Evolutionary conservation across 1,140 invertebrate genomes (phyloP), one percentile per base, ranked within the genome.

Genomic region (Lordiphosa clarofinis): DNA sequence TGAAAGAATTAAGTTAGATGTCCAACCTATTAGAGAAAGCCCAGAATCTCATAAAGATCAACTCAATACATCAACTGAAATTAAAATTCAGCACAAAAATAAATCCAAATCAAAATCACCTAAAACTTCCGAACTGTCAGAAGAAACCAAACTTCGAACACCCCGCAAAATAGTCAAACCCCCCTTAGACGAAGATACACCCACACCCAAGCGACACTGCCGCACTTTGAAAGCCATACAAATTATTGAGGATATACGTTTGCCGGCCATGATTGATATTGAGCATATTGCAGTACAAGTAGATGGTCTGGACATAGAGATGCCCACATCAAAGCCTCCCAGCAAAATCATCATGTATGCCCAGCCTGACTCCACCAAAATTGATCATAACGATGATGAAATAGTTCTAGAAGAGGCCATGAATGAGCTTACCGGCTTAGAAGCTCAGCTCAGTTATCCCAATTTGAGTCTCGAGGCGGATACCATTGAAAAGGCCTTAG

Each of bases 171-270:
- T 6, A 10, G 19, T 21, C 2, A 28, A 1, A 5, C 1, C 11
- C 5, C 1, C 28, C 1, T 0, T 2, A n/a, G 48, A 35, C 8
- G 60, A 56, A 11, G 8, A 53, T 40, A 9, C 4, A 5, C 2
- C 4, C 3, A 33, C 61, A 11, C 2, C 11, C 7, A 43, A 48
- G 37, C 33, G 5, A 0, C 4, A 8, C 8, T 37, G 0, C 3
- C 62, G 33, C 4, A 1, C 38, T 2, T 5, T 31, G 24, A 8
- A 35, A 15, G 52, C 48, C 13, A 56, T 79, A 15, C 33, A 56
- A 40, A 82, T 82, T 9, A 84, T 84, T 24, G 78, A 84, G 21
- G 49, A 78, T 15, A 71, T 84, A 19, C 65, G 69, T 0, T 38
- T 86, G 42, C 73, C 78, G 0, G 21, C 49, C 9, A 73, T 57